These are phyloP conservation scores for Drosophila setosimentum DNA, from an alignment of 2,888 invertebrate species.

Conservation along the genomic window DNA sequence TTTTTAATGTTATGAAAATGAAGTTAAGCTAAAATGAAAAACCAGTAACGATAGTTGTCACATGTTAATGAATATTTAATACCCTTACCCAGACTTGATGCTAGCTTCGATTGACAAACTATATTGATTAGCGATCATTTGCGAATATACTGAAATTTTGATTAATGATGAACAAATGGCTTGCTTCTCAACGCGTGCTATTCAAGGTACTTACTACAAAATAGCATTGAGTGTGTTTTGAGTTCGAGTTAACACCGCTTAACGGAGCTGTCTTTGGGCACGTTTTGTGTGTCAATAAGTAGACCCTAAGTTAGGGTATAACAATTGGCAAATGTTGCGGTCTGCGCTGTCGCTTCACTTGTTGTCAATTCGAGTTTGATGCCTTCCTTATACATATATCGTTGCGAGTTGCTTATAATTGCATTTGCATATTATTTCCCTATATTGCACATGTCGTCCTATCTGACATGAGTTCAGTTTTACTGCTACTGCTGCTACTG, in stretches of 20 bases:
- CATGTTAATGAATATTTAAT: neutral
- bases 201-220: no score
- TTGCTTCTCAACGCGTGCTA: neutral
- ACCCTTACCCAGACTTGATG: neutral
- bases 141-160: neutral
- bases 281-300: neutral
- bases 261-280: neutral
- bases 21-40: slow-evolving; percentile 36
- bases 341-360: slow-evolving; percentile 38
- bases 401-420: slow-evolving; percentile 72
- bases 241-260: neutral
- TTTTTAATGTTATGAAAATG: slow-evolving; percentile 57
- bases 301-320: neutral
- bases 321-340: slow-evolving; percentile 30
- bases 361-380: slow-evolving; percentile 36
- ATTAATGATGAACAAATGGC: neutral
- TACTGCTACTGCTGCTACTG: neutral
- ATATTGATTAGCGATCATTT: neutral
- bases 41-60: neutral
- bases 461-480: slow-evolving; percentile 68
- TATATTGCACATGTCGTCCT: slow-evolving; percentile 77
- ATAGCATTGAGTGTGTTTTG: no score
- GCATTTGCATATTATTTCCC: slow-evolving; percentile 81
- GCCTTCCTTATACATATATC: slow-evolving; percentile 47
- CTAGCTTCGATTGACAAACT: neutral